These are phyloP conservation scores for Neocrepidodera transversa DNA, from an alignment of 2,888 invertebrate species.

Conservation along the genomic window DNA sequence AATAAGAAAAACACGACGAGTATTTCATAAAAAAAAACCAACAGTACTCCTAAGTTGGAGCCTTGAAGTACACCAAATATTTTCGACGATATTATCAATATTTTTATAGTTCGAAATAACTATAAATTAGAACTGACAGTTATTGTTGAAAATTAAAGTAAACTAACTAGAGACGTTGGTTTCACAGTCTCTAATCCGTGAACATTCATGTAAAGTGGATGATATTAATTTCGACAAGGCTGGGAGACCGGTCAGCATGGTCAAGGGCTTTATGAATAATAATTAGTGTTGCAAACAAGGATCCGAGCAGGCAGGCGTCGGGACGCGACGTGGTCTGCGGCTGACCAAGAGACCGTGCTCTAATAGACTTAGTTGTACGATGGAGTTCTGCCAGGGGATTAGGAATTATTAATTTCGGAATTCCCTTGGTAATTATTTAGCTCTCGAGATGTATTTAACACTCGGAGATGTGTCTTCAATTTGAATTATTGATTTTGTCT, in stretches of 20 bases:
- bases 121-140: too few species aligned
- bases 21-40: too few species aligned
- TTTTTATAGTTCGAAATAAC: too few species aligned
- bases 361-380: conserved; percentile 34
- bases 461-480: neutral
- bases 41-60: too few species aligned
- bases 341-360: conserved; percentile 42
- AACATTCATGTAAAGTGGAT: conserved; percentile 54
- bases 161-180: conserved; percentile 1
- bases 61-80: too few species aligned
- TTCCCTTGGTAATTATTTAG: conserved; percentile 16
- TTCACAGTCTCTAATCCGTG: conserved; percentile 41
- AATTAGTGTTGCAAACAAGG: conserved; percentile 60
- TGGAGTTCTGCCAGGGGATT: conserved; percentile 22
- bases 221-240: conserved; percentile 59
- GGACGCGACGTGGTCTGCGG: conserved; percentile 55
- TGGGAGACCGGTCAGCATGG: conserved; percentile 55
- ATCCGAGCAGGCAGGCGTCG: conserved; percentile 53
- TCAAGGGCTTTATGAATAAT: conserved; percentile 60
- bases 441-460: neutral
- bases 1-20: too few species aligned
- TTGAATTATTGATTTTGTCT: conserved; percentile 14
- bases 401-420: conserved; percentile 20
- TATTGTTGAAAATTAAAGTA: neutral
- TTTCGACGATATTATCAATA: too few species aligned